These are phyloP conservation scores for Panthera uncia DNA, from an alignment of 2,113 vertebrate species.

Conservation along the genomic window DNA sequence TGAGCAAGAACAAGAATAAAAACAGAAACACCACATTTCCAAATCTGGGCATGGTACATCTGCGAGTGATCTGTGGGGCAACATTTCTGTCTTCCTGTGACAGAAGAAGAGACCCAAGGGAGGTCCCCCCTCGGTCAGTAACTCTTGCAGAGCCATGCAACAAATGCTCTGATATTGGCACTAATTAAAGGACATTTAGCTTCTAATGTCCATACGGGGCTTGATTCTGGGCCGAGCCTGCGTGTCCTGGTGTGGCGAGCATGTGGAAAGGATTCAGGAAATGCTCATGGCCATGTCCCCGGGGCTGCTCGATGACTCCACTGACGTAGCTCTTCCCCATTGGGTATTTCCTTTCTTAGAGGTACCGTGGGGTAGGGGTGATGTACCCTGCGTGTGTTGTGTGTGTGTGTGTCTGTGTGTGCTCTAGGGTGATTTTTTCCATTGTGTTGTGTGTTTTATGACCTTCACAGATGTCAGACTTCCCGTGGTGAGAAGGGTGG, in stretches of 20 bases:
- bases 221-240: not conserved
- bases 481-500: not conserved
- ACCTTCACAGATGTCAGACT: constrained; percentile 41
- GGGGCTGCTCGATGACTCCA: not conserved
- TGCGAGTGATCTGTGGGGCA: not conserved
- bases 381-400: not conserved
- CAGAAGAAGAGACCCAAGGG: not conserved
- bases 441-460: not conserved
- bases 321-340: too few species aligned
- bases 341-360: not conserved
- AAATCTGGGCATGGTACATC: not conserved
- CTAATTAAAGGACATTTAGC: not conserved
- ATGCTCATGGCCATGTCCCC: not conserved
- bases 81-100: not conserved
- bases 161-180: not conserved
- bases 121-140: not conserved
- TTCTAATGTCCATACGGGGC: not conserved
- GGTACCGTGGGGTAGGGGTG: not conserved
- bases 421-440: not conserved
- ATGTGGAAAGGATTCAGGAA: not conserved
- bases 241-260: not conserved
- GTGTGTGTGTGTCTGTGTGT: not conserved
- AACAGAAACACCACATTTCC: not conserved
- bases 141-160: not conserved
- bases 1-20: constrained; percentile 26